Base-by-base conservation (phyloP, 2,113 vertebrate species). In the Cheirogaleus medius region DNA sequence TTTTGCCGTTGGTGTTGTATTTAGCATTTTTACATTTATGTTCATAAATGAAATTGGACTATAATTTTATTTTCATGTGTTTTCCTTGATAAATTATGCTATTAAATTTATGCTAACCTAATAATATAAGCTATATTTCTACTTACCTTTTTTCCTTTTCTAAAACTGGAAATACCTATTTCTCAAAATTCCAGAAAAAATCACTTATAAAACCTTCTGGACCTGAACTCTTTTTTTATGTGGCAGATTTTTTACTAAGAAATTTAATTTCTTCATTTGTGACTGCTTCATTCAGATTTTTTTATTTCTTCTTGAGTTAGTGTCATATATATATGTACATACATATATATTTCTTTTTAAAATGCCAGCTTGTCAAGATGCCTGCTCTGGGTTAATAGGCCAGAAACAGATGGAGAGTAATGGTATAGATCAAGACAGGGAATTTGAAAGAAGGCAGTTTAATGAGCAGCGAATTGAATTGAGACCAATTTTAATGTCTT, bases 401-500 rank as follows among this genome's bases (percentile, higher is more conserved):
- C 0, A 0, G 49, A 25, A 94, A 56, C 90, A 88, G 80, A 71
- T 0, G 0, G 63, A 32, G 37, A 60, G 44, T 90, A 47, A 34
- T 44, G 56, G 69, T 74, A 44, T 11, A 85, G 74, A 74, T 15
- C 23, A 34, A 66, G 90, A 96, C 25, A 66, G 69, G 63, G 23
- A 56, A 25, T 81, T 82, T 93, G 76, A 90, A 78, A 92, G 66
- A 88, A 90, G 34, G 80, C 87, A 39, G 66, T 23, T 68, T 87
- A 97, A 84, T 68, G 52, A 90, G 97, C 68, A 97, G 78, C 2
- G 0, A 52, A 90, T 85, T 95, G 87, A 98, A 98, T 71, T 85
- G 86, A 97, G 97, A 97, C 95, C 91, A 91, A 97, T 97, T 94
- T 94, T 90, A 81, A 60, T 66, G 63, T 95, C 93, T 97, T 97